Evolutionary conservation across 2,797 vertebrate genomes (phyloP).

Genomic region (Chaenodraco wilsoni): DNA sequence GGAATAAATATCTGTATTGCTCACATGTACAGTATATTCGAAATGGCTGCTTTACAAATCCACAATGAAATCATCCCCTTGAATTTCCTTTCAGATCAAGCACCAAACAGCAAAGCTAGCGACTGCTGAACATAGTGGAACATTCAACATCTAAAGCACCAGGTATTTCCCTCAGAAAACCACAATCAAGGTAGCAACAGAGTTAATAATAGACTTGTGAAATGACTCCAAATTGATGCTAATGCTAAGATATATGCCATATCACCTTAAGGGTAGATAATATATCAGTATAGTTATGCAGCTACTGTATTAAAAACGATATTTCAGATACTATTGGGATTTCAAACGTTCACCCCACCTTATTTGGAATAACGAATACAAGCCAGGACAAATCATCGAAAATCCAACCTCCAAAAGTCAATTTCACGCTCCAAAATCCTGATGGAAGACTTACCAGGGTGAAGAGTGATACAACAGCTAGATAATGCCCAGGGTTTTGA

Average conservation of each 20-base stretch:
- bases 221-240: neutral
- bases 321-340: neutral
- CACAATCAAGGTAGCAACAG: neutral
- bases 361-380: neutral
- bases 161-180: neutral
- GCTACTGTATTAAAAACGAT: neutral
- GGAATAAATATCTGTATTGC: neutral
- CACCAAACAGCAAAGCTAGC: neutral
- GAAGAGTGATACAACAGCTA: neutral
- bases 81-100: neutral
- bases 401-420: neutral
- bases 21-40: neutral
- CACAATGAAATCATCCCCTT: neutral
- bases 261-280: neutral
- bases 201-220: neutral
- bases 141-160: neutral
- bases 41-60: too few relatives aligned
- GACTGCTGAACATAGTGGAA: too few relatives aligned
- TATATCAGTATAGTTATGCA: neutral
- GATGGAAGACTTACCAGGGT: neutral
- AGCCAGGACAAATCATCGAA: neutral
- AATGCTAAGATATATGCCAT: neutral
- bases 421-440: neutral
- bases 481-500: neutral
- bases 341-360: too few relatives aligned